A percentile compares a stretch with the other conserved stretches of the same genome.
Conservation (phyloP, 1,140 invertebrate species). For the Mamestra configurata region DNA sequence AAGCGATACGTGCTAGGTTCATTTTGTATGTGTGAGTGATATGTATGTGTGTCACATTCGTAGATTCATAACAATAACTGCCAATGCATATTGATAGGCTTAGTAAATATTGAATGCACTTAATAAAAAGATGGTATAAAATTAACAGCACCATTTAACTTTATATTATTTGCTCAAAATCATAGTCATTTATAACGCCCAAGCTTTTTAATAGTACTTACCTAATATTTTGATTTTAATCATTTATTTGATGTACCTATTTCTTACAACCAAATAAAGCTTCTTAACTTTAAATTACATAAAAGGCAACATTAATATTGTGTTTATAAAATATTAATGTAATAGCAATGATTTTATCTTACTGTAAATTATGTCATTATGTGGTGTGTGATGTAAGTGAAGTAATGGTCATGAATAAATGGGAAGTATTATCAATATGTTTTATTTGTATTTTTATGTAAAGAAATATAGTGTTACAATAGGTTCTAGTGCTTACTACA, state of each 20-base stretch:
- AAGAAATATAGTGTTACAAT: background rate
- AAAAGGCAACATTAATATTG: background rate
- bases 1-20: slow-evolving; percentile 78
- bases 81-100: slow-evolving; percentile 59
- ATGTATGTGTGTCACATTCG: slow-evolving; percentile 55
- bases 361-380: slow-evolving; percentile 54
- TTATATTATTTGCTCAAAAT: slow-evolving; percentile 68
- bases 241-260: slow-evolving; percentile 6
- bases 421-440: slow-evolving; percentile 46
- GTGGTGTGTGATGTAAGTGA: slow-evolving; percentile 58
- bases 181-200: slow-evolving; percentile 40
- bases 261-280: slow-evolving; percentile 9
- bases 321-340: background rate
- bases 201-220: slow-evolving; percentile 43
- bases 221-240: slow-evolving; percentile 14
- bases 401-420: slow-evolving; percentile 66
- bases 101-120: slow-evolving; percentile 58
- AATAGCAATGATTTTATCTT: slow-evolving; percentile 30
- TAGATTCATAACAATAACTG: slow-evolving; percentile 59
- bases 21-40: slow-evolving; percentile 73
- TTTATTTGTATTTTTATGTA: slow-evolving; percentile 22
- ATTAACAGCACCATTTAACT: slow-evolving; percentile 47
- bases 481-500: background rate
- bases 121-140: slow-evolving; percentile 36
- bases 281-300: slow-evolving; percentile 26